Base-by-base conservation (phyloP, 2,797 vertebrate genomes). In the Micrastur ruficollis region DNA sequence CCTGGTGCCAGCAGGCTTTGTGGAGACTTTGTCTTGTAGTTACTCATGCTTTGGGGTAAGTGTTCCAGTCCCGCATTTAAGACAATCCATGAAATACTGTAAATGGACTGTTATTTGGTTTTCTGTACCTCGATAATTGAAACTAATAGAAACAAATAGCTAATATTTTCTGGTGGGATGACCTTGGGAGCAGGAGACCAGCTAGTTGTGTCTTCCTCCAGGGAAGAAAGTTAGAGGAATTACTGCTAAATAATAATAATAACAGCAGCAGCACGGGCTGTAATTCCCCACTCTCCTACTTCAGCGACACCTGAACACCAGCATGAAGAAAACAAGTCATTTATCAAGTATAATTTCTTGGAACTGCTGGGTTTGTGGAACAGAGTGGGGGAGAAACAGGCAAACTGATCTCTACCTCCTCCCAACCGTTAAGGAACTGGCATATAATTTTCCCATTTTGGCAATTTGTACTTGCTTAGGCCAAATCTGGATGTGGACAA, bases 201-300 rank as follows among this genome's bases (percentile, higher is more conserved):
- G 88, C 73, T 89, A 42, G 31, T 79, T 34, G 47, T 62, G 58
- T 25, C 95, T 80, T 96, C 63, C 83, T 90, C 80, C 55, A 34
- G 90, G 94, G 85, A 95, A 72, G 80, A 73, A 93, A 95, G 76
- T 91, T 73, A 79, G 88, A 88, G 94, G 86, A 95, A 95, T 87
- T 94, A 90, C 93, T 93, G 90, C 87, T 91, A 94, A 95, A 94
- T 92, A 90, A 89, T 95, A 91, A 95, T 93, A 81, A 91, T 78
- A 79, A 46, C 56, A 92, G 75, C 91, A 92, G 75, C 91, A 90
- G 89, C 29, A 7, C 5, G 11, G 90, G 90, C 96, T 97, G 81
- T 93, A 95, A 89, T 93, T 91, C 88, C 94, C 31, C 6, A 1
- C 86, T 89, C 70, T 75, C 71, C 83, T n/a, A 38, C 88, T 81